Conservation (phyloP, 2,888 invertebrate species). For the Rhamnusium bicolor region DNA sequence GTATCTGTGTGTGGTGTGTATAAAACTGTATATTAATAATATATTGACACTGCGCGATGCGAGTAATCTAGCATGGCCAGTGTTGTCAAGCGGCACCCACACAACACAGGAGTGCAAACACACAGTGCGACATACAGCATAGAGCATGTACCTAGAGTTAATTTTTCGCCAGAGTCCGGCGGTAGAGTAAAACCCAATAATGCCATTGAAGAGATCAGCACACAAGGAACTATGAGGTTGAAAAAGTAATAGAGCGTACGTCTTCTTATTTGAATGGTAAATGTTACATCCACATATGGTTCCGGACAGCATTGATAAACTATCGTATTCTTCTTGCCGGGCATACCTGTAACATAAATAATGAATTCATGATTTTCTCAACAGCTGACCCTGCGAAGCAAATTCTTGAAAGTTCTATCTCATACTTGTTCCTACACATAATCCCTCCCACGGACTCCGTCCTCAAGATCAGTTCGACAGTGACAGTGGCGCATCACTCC, state of each 20-base stretch:
- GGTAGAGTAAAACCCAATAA: slow-evolving; percentile 98
- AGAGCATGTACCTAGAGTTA: slow-evolving; percentile 87
- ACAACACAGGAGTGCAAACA: slow-evolving; percentile 63
- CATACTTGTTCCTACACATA: too few species aligned
- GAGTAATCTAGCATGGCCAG: slow-evolving; percentile 40
- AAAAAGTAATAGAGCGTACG: slow-evolving; percentile 99
- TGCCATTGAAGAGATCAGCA: slow-evolving; percentile 98
- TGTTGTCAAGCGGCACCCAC: slow-evolving; percentile 56
- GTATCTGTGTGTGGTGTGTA: slow-evolving; percentile 24
- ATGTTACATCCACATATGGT: slow-evolving; percentile 96
- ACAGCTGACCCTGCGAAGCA: background rate
- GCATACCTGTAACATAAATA: slow-evolving; percentile 80
- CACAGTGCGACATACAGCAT: slow-evolving; percentile 57
- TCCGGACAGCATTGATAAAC: slow-evolving; percentile 95
- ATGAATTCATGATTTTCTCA: background rate
- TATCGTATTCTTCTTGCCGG: slow-evolving; percentile 91
- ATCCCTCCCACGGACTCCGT: too few species aligned
- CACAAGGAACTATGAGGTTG: slow-evolving; percentile 99
- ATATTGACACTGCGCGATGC: slow-evolving; percentile 37
- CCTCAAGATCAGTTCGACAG: too few species aligned
- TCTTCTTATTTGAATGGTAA: slow-evolving; percentile 96
- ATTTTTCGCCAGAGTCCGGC: slow-evolving; percentile 97
- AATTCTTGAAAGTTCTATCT: background rate
- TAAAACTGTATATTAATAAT: slow-evolving; percentile 24
- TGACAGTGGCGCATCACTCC: too few species aligned